Evolutionary conservation across 2,888 invertebrate genomes (phyloP).

Genomic region (Drosophila diplacantha): DNA sequence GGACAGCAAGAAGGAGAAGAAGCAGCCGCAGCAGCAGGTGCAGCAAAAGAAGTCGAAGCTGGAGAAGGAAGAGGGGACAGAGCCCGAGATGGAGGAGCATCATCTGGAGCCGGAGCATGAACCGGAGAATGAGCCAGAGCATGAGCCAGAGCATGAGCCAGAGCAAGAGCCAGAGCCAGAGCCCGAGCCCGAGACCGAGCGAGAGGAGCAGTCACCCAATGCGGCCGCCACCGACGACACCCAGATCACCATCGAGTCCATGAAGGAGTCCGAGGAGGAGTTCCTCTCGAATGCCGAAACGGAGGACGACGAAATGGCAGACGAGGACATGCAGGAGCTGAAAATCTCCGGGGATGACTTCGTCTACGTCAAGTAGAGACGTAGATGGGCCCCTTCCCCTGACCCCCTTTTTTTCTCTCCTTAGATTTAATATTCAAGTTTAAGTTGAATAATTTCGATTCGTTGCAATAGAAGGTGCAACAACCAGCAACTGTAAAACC

Average conservation of each 20-base stretch:
- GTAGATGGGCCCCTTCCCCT: background rate
- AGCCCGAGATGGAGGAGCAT: constrained; percentile 20
- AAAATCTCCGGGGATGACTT: constrained; percentile 34
- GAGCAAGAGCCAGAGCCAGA: constrained; percentile 16
- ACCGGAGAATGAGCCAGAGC: background rate
- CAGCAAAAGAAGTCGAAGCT: background rate
- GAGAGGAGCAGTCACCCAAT: constrained; percentile 17
- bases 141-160: constrained; percentile 6
- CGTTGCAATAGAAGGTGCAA: constrained; percentile 30
- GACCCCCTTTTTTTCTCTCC: background rate
- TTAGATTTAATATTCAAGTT: background rate
- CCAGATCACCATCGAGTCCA: constrained; percentile 61
- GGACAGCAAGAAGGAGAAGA: constrained; percentile 10
- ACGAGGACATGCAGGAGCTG: constrained; percentile 4
- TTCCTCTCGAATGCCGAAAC: constrained; percentile 42
- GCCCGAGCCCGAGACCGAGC: constrained; percentile 11
- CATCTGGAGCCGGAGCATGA: constrained; percentile 22
- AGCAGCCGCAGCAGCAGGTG: background rate
- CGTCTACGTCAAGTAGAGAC: constrained; percentile 7
- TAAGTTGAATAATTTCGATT: constrained; percentile 6
- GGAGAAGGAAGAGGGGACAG: constrained; percentile 1
- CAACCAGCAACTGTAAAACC: background rate
- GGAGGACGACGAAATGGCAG: constrained; percentile 25
- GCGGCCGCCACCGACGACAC: constrained; percentile 47
- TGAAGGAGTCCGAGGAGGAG: constrained; percentile 60